Evolutionary conservation across 2,888 invertebrate genomes (phyloP), one percentile per base, ranked within the genome.

Genomic region (Malacosoma neustria): DNA sequence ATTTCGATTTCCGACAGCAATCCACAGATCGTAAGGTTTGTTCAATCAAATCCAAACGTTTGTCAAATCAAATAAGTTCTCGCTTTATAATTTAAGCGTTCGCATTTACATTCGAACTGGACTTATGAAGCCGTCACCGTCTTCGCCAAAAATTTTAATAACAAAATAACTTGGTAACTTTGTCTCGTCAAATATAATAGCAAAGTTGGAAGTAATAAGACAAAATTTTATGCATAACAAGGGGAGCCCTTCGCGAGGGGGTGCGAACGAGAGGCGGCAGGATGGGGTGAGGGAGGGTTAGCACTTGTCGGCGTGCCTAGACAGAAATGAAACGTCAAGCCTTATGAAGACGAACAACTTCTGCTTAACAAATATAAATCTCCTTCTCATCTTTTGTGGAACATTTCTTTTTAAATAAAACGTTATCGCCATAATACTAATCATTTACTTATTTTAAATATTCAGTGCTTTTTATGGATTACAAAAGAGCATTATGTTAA

Each of bases 191-290:
- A 77, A 81, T 81, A 81, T 84, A 84, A 84, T 81, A 75, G 79
- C 79, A 65, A 82, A 84, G 81, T 84, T 81, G 70, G 72, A 76
- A 81, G 81, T 82, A 82, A 84, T 84, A 84, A 82, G 82, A 80
- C 81, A 79, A 80, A 81, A 84, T 82, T 82, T 81, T 81, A 84
- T 84, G 84, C 84, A 81, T 80, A 82, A 80, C 77, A 79, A 79
- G 77, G 80, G 77, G 79, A 68, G 66, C 65, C 60, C 63, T 68
- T 57, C 49, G 60, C 61, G 54, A 57, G 52, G 57, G 49, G 49
- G 57, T 39, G 50, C 45, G 46, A 40, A n/a, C n/a, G n/a, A 35
- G 45, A 43, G 45, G 47, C 49, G 46, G 49, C 43, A 51, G 53
- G 54, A 47, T 22, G 55, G 53, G 50, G 51, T 46, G 40, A 46